Evolutionary conservation across 2,113 vertebrate genomes (phyloP).

Genomic region (Pygoscelis adeliae): DNA sequence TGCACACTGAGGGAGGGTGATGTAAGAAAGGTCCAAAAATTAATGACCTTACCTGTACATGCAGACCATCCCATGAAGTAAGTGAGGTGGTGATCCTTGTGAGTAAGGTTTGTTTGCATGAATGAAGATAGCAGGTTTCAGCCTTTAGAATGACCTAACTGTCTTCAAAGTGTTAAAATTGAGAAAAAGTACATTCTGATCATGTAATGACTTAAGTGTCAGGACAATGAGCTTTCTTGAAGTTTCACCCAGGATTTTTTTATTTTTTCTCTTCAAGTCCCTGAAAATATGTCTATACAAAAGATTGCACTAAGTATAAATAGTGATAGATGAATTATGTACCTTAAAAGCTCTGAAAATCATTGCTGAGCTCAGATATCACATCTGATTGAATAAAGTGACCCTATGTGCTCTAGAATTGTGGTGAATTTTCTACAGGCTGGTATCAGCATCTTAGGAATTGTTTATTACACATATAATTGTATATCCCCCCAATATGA

Average conservation of each 20-base stretch:
- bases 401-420: not conserved
- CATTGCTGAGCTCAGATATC: not conserved
- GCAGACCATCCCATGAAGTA: not conserved
- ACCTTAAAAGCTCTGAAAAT: not conserved
- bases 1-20: not conserved
- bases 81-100: not conserved
- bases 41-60: not conserved
- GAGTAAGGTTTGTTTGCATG: not conserved
- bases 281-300: not conserved
- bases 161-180: not conserved
- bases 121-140: not conserved
- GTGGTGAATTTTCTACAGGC: not conserved
- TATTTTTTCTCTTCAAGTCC: not conserved
- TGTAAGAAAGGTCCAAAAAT: not conserved
- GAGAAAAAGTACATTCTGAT: not conserved
- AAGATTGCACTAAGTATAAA: not conserved
- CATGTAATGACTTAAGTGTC: not conserved
- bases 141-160: not conserved
- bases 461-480: not conserved
- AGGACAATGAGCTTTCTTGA: not conserved
- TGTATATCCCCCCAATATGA: rapidly evolving
- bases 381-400: not conserved
- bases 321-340: not conserved
- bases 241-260: not conserved
- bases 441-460: not conserved